These are phyloP conservation scores for Chaetophractus vellerosus DNA, from an alignment of 2,797 vertebrate species.

Conservation along the genomic window DNA sequence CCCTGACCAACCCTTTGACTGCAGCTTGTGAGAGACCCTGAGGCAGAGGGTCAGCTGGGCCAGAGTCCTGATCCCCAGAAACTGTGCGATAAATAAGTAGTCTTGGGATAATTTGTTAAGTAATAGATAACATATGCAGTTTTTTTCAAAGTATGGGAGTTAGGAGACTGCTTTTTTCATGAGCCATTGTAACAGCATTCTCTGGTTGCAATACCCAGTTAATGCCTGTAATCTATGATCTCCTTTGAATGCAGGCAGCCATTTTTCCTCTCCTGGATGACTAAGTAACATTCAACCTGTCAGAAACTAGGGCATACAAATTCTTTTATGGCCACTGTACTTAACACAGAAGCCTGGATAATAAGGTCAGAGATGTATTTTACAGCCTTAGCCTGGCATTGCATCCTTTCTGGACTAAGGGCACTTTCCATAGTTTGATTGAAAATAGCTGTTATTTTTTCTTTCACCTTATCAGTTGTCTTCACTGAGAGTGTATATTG, in stretches of 20 bases:
- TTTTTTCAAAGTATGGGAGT: not conserved
- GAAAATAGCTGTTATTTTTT: conserved; percentile 76
- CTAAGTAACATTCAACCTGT: conserved; percentile 74
- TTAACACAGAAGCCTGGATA: conserved; percentile 78
- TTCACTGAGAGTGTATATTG: conserved; percentile 78
- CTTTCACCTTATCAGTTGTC: conserved; percentile 68
- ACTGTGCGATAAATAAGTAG: conserved; percentile 24
- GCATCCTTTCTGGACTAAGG: conserved; percentile 67
- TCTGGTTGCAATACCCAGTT: conserved; percentile 62
- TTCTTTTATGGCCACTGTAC: conserved; percentile 77
- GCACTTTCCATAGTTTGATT: conserved; percentile 75
- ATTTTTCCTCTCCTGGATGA: conserved; percentile 66
- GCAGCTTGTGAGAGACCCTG: not conserved
- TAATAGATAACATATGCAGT: conserved; percentile 44
- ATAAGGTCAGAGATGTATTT: conserved; percentile 81
- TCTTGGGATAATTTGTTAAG: conserved; percentile 43
- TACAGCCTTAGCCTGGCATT: conserved; percentile 61
- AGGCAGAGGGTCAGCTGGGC: not conserved
- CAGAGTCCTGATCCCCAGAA: not conserved
- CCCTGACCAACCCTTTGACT: not conserved
- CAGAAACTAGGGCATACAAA: conserved; percentile 78
- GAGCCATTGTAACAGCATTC: conserved; percentile 47
- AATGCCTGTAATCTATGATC: conserved; percentile 77
- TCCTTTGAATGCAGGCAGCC: conserved; percentile 69
- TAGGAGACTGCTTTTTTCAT: not conserved